A percentile compares a stretch with the other conserved stretches of the same genome.
These are phyloP conservation scores for Aphodius sticticus DNA, from an alignment of 2,888 invertebrate genomes.

Conservation along the genomic window DNA sequence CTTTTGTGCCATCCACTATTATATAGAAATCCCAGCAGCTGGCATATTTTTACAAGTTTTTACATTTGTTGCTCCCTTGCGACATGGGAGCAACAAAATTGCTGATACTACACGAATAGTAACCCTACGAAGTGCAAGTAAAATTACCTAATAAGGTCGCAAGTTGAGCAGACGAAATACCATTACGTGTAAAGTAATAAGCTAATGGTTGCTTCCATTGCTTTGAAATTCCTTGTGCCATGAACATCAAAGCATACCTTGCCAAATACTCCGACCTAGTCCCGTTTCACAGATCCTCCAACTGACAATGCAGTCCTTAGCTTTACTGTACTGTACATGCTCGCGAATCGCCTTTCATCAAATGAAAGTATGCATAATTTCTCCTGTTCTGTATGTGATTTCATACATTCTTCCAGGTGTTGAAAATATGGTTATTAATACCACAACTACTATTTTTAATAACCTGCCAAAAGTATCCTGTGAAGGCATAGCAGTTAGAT, in stretches of 20 bases:
- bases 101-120: background rate
- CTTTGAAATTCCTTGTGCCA: background rate
- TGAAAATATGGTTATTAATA: background rate
- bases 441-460: background rate
- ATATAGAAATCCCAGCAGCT: too few species aligned
- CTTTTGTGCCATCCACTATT: background rate
- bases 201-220: background rate
- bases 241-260: background rate
- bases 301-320: background rate
- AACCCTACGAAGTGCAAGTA: background rate
- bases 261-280: background rate
- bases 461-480: background rate
- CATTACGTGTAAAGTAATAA: background rate
- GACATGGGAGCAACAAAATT: too few species aligned
- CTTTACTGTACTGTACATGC: background rate
- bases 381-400: background rate
- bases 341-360: background rate
- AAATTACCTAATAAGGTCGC: background rate
- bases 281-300: background rate
- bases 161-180: background rate
- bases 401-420: conserved; percentile 4
- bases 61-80: too few species aligned
- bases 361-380: background rate
- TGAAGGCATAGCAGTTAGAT: background rate
- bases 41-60: too few species aligned